Percentiles rank a stretch among this genome's conserved stretches.
phyloP scores from a whole-genome alignment of 2,113 vertebrate species.

The Zosterops japonicus region DNA sequence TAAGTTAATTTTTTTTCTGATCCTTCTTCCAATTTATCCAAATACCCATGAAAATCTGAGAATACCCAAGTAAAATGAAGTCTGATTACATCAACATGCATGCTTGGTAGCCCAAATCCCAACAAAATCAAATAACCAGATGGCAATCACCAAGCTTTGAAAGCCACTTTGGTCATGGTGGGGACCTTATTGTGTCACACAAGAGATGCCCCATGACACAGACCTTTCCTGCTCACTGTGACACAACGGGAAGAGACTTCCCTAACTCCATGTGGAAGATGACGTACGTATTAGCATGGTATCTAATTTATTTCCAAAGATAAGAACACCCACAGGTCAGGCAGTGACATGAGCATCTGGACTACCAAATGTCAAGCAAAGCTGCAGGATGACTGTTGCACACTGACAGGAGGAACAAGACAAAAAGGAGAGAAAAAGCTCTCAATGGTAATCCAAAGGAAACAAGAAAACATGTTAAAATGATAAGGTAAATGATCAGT shows the following conservation, averaged over 20 bases:
- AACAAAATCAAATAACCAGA: neutral
- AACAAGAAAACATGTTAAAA: neutral
- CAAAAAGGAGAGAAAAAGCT: neutral
- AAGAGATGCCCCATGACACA: neutral
- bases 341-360: constrained; percentile 4
- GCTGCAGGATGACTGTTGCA: neutral
- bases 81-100: neutral
- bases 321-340: neutral
- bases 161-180: neutral
- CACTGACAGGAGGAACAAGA: neutral
- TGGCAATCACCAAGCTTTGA: neutral
- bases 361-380: constrained; percentile 21
- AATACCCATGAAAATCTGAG: neutral
- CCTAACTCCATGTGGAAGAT: neutral
- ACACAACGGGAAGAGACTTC: neutral
- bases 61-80: neutral
- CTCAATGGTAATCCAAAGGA: accelerated
- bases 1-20: neutral
- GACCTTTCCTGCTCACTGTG: neutral
- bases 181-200: neutral
- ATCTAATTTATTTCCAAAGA: constrained; percentile 10
- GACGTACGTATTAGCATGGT: neutral
- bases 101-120: neutral
- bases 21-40: neutral
- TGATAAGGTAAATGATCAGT: neutral